Evolutionary conservation across 2,797 vertebrate species (phyloP).

Genomic region (Micropoecilia bifurca): DNA sequence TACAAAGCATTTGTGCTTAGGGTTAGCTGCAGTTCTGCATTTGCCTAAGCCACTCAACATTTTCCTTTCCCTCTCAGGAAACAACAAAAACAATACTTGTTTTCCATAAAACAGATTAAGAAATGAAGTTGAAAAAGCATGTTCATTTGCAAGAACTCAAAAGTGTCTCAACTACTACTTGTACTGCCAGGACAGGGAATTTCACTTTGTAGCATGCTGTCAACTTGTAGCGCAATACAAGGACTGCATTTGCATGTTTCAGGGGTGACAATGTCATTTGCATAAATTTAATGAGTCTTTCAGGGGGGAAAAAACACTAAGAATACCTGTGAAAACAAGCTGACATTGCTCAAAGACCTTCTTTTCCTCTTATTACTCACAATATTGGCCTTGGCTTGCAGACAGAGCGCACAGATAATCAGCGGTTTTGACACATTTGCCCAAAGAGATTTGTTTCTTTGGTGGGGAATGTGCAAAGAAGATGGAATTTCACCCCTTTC

Average conservation of each 20-base stretch:
- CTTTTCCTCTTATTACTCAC: constrained; percentile 57
- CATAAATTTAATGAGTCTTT: constrained; percentile 80
- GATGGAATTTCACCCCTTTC: constrained; percentile 66
- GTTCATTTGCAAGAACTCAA: constrained; percentile 29
- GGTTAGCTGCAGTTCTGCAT: not conserved
- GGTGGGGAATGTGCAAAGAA: constrained; percentile 53
- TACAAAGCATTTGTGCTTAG: not conserved
- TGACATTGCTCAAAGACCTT: constrained; percentile 73
- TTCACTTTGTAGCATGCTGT: constrained; percentile 41
- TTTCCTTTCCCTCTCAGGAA: not conserved
- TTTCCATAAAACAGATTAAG: constrained; percentile 20
- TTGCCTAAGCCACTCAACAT: not conserved
- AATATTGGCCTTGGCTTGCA: constrained; percentile 70
- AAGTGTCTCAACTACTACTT: constrained; percentile 19
- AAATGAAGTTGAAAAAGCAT: constrained; percentile 22
- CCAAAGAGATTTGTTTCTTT: constrained; percentile 60
- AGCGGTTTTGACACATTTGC: constrained; percentile 70
- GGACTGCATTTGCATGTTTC: constrained; percentile 71
- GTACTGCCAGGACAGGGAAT: constrained; percentile 37
- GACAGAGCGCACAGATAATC: constrained; percentile 71
- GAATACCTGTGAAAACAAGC: constrained; percentile 72
- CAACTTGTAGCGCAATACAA: constrained; percentile 58
- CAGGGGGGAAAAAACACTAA: constrained; percentile 35
- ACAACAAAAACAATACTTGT: not conserved
- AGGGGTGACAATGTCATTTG: constrained; percentile 72